phyloP scores from a whole-genome alignment of 2,888 invertebrate genomes.

The Lumbricus terrestris region DNA sequence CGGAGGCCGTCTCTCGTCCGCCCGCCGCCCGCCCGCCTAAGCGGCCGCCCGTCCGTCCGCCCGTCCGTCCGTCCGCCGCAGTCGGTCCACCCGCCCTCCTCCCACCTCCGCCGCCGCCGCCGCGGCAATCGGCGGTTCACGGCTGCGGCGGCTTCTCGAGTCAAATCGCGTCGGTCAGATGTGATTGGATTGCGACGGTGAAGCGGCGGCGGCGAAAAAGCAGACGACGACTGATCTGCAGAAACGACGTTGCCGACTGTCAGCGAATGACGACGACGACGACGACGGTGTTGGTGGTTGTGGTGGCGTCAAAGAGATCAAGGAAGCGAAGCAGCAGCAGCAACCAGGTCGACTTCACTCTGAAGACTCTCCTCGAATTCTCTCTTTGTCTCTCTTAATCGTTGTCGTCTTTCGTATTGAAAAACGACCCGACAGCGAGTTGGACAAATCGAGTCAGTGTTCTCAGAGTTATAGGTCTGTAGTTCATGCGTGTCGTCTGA shows the following conservation, averaged over 20 bases:
- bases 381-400: too few species aligned
- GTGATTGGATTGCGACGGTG: conserved; percentile 8
- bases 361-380: background rate
- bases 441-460: background rate
- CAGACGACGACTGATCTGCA: background rate
- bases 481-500: background rate
- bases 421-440: background rate
- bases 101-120: too few species aligned
- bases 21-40: background rate
- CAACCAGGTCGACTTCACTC: too few species aligned
- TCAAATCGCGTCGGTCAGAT: conserved; percentile 9
- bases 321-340: background rate
- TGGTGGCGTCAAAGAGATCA: background rate
- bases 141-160: background rate
- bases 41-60: background rate
- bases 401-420: background rate
- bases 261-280: too few species aligned
- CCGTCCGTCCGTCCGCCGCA: background rate
- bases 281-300: too few species aligned
- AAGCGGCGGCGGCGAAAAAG: too few species aligned
- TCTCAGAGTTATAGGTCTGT: background rate
- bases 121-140: background rate
- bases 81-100: too few species aligned
- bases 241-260: conserved; percentile 3
- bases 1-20: background rate